phyloP scores from a whole-genome alignment of 2,888 invertebrate species.

The Corythucha ciliata region DNA sequence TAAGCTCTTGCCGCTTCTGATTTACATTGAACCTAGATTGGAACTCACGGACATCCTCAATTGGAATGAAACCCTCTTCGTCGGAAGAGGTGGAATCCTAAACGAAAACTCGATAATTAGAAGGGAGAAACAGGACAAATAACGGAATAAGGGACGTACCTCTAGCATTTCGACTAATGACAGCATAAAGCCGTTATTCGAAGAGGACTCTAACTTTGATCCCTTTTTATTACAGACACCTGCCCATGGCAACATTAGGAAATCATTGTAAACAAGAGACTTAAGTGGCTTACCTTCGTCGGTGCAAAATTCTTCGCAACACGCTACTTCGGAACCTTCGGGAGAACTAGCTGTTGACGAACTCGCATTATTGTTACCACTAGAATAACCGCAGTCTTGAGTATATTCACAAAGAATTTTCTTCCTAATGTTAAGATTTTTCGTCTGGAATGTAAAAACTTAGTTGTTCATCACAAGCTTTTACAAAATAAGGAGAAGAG shows the following conservation, averaged over 20 bases:
- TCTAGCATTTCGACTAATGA: slow-evolving; percentile 68
- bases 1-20: slow-evolving; percentile 69
- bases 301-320: slow-evolving; percentile 80
- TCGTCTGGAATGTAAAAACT: slow-evolving; percentile 13
- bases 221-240: background rate
- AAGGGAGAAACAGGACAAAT: slow-evolving; percentile 1
- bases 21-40: slow-evolving; percentile 69
- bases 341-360: slow-evolving; percentile 69
- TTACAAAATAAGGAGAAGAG: too few relatives aligned
- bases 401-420: slow-evolving; percentile 51
- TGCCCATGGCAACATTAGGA: background rate
- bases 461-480: too few relatives aligned
- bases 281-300: slow-evolving; percentile 47
- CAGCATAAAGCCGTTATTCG: slow-evolving; percentile 25
- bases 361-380: slow-evolving; percentile 67
- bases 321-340: slow-evolving; percentile 82
- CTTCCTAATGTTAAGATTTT: slow-evolving; percentile 11
- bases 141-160: slow-evolving; percentile 47
- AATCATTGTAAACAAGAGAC: background rate
- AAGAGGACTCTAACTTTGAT: background rate
- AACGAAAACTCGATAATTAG: slow-evolving; percentile 13
- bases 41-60: slow-evolving; percentile 80
- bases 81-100: slow-evolving; percentile 72
- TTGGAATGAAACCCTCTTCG: slow-evolving; percentile 66
- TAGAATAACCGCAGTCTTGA: slow-evolving; percentile 81